Evolutionary conservation across 2,113 vertebrate genomes (phyloP).

Genomic region (Antechinus stuartii): DNA sequence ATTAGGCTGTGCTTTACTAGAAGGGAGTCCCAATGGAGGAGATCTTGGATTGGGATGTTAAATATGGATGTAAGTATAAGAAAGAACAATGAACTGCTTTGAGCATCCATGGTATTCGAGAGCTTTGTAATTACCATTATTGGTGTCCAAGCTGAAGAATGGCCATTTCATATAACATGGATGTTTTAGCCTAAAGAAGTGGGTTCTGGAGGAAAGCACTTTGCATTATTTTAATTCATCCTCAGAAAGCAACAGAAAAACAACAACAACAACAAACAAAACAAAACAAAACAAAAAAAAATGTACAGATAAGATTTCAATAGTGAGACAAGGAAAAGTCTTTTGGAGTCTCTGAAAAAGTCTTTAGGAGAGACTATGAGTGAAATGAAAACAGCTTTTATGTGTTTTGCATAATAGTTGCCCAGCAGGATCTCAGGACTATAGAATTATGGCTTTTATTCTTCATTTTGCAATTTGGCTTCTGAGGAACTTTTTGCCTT

Average conservation of each 20-base stretch:
- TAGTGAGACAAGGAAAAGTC: slow-evolving; percentile 61
- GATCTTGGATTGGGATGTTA: background rate
- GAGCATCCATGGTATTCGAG: slow-evolving; percentile 17
- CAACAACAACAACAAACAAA: slow-evolving; percentile 50
- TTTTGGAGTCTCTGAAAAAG: slow-evolving; percentile 54
- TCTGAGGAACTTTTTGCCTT: slow-evolving; percentile 55
- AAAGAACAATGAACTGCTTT: background rate
- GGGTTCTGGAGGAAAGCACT: slow-evolving; percentile 7
- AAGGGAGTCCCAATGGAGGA: background rate
- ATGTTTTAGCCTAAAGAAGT: slow-evolving; percentile 4
- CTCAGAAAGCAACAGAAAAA: slow-evolving; percentile 49
- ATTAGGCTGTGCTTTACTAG: background rate
- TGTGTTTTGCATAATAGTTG: slow-evolving; percentile 63
- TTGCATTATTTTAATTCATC: slow-evolving; percentile 58
- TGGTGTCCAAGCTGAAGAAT: background rate
- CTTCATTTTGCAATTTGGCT: background rate
- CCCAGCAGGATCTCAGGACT: slow-evolving; percentile 46
- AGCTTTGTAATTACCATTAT: slow-evolving; percentile 27
- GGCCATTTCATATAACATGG: slow-evolving; percentile 25
- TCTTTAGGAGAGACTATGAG: slow-evolving; percentile 61
- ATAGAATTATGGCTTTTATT: slow-evolving; percentile 42
- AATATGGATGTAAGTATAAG: background rate
- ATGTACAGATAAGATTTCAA: slow-evolving; percentile 70
- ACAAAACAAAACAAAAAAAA: slow-evolving; percentile 36
- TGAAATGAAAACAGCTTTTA: slow-evolving; percentile 56